phyloP scores from a whole-genome alignment of 2,888 invertebrate genomes.

The Pachymerium ferrugineum region DNA sequence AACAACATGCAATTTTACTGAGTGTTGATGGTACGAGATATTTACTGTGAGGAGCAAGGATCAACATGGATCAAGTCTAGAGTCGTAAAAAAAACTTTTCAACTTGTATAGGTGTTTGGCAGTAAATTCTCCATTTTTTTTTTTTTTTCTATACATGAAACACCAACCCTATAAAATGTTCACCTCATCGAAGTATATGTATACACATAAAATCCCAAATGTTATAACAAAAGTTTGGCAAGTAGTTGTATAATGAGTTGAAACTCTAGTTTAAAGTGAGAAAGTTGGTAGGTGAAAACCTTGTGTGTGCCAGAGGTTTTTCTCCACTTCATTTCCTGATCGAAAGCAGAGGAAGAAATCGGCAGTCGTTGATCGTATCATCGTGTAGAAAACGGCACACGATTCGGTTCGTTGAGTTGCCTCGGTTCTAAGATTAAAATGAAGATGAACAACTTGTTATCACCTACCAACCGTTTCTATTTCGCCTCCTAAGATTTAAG shows the following conservation, averaged over 20 bases:
- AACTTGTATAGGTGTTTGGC: background rate
- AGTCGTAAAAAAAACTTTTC: conserved; percentile 6
- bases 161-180: background rate
- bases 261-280: background rate
- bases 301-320: conserved; percentile 4
- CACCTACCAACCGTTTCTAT: conserved; percentile 7
- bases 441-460: conserved; percentile 21
- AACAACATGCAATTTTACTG: background rate
- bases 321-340: conserved; percentile 18
- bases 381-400: conserved; percentile 7
- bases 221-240: background rate
- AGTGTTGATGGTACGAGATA: background rate
- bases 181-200: background rate
- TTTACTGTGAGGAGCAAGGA: background rate
- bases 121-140: background rate
- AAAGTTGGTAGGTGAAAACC: background rate
- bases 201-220: no score
- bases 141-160: background rate
- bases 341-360: conserved; percentile 21
- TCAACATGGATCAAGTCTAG: background rate
- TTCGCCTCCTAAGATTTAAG: conserved; percentile 8
- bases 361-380: conserved; percentile 18
- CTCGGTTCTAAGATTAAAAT: conserved; percentile 15
- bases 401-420: conserved; percentile 19
- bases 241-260: background rate